These are phyloP conservation scores for Helobdella robusta DNA, from an alignment of 2,888 invertebrate genomes.

Conservation along the genomic window DNA sequence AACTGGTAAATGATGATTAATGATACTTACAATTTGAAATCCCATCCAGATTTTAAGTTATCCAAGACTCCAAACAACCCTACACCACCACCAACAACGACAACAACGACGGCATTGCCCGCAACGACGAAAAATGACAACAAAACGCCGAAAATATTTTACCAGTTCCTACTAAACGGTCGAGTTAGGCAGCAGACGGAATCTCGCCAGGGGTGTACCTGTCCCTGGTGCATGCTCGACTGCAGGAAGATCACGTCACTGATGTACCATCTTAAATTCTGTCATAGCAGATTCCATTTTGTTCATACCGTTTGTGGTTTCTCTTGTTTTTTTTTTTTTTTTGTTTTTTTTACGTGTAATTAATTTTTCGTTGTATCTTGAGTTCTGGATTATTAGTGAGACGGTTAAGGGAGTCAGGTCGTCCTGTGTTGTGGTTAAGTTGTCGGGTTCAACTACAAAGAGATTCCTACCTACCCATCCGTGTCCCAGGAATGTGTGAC, in stretches of 20 bases:
- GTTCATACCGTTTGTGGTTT: constrained; percentile 68
- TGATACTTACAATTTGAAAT: background rate
- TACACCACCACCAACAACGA: no score
- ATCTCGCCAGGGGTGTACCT: constrained; percentile 80
- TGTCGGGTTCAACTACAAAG: no score
- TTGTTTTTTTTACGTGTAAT: no score
- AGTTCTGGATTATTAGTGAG: no score
- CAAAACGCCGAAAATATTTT: constrained; percentile 56
- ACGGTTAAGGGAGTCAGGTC: no score
- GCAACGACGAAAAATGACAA: background rate
- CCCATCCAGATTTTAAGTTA: background rate
- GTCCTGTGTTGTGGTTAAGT: no score
- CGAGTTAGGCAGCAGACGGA: constrained; percentile 89
- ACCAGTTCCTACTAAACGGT: constrained; percentile 90
- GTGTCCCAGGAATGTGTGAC: no score
- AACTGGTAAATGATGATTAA: no score
- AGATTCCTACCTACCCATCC: no score
- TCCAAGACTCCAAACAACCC: background rate
- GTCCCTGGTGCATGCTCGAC: constrained; percentile 90
- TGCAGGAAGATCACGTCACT: constrained; percentile 77
- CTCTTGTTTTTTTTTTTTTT: background rate
- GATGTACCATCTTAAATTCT: constrained; percentile 82
- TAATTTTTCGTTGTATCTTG: no score
- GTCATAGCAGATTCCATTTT: constrained; percentile 85
- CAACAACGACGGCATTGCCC: background rate